Evolutionary conservation across 1,140 invertebrate genomes (phyloP).

Genomic region (Brachionus angularis): DNA sequence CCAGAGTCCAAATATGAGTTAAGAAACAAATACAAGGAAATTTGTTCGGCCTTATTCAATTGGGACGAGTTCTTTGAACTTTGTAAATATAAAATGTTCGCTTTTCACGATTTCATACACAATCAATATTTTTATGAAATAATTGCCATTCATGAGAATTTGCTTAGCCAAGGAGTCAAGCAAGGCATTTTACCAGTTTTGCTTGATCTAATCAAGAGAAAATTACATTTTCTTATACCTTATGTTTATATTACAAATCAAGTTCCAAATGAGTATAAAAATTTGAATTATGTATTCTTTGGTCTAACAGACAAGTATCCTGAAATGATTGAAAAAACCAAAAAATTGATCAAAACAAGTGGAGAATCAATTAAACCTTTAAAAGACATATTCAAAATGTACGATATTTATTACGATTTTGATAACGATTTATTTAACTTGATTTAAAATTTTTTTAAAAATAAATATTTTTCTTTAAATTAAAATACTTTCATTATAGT

Average conservation of each 20-base stretch:
- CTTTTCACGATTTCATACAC: conserved; percentile 5
- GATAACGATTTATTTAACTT: conserved; percentile 3
- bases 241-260: conserved; percentile 34
- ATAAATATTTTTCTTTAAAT: no score
- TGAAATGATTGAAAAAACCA: neutral
- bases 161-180: neutral
- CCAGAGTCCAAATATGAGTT: conserved; percentile 3
- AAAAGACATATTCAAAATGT: neutral
- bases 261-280: conserved; percentile 16
- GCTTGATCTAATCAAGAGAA: neutral
- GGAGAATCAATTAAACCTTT: neutral
- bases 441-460: neutral
- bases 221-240: conserved; percentile 17
- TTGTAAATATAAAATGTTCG: neutral
- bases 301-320: conserved; percentile 19
- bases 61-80: conserved; percentile 37
- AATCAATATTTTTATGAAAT: conserved; percentile 32
- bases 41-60: neutral
- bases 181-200: conserved; percentile 2
- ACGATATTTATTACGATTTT: conserved; percentile 8
- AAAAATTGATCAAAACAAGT: neutral
- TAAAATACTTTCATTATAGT: no score
- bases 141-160: neutral
- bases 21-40: neutral
- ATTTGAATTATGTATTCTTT: conserved; percentile 17